A percentile compares a stretch with the other conserved stretches of the same genome.
Conservation (phyloP, 2,888 invertebrate genomes). For the Podabrus alpinus region DNA sequence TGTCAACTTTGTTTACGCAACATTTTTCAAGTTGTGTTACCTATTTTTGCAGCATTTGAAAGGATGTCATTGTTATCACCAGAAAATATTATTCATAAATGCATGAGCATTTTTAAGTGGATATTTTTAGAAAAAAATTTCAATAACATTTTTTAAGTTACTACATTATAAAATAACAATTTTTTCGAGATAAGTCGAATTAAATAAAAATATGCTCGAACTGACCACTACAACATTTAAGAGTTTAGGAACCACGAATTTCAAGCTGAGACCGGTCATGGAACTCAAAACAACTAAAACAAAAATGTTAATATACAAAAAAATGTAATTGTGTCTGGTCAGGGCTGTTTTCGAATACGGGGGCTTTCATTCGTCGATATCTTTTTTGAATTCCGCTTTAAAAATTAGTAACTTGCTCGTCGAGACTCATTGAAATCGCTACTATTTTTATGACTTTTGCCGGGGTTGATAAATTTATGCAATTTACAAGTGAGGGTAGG, state of each 20-base stretch:
- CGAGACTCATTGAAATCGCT: not conserved
- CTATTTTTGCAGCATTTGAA: conserved; percentile 5
- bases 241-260: conserved; percentile 51
- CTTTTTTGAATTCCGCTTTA: not conserved
- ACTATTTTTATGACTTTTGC: not conserved
- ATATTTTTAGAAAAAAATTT: not conserved
- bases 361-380: not conserved
- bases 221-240: conserved; percentile 55
- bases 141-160: not conserved
- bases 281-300: conserved; percentile 41
- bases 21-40: conserved; percentile 15
- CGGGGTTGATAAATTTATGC: not conserved
- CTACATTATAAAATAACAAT: not conserved
- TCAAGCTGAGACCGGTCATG: conserved; percentile 45
- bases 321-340: conserved; percentile 54
- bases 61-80: not conserved
- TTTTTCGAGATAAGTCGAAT: not conserved
- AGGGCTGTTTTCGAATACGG: conserved; percentile 43
- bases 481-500: conserved; percentile 11
- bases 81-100: not conserved
- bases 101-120: not conserved
- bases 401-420: not conserved
- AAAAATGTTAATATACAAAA: conserved; percentile 38
- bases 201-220: conserved; percentile 33
- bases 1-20: conserved; percentile 21